These are phyloP conservation scores for Rousettus madagascariensis DNA, from an alignment of 2,797 vertebrate species.

Conservation along the genomic window DNA sequence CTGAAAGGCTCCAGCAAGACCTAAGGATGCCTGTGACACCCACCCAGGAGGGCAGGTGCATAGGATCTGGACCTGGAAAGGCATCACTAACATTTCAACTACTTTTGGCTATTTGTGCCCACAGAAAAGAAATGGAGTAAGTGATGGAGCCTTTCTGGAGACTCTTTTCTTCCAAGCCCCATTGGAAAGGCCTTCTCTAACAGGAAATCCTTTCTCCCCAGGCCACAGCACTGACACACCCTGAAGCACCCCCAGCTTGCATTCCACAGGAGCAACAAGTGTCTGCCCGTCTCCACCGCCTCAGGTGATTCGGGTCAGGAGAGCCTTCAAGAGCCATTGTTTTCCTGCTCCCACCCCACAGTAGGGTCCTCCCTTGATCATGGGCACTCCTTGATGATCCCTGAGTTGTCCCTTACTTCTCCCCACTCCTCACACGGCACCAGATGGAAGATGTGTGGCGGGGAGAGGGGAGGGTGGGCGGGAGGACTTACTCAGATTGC, in stretches of 20 bases:
- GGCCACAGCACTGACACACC: not conserved
- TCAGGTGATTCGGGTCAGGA: not conserved
- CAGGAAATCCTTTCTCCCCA: not conserved
- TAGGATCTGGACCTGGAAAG: not conserved
- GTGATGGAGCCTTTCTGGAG: not conserved
- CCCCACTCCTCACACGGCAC: not conserved
- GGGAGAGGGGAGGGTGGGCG: no score
- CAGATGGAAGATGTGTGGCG: not conserved
- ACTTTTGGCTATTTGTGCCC: not conserved
- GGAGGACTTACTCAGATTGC: not conserved
- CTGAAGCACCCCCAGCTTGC: not conserved
- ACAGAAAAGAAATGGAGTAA: not conserved
- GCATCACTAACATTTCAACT: not conserved
- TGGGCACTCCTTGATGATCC: not conserved
- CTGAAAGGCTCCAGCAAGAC: not conserved
- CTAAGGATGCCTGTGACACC: not conserved
- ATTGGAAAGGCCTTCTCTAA: not conserved
- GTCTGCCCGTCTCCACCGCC: not conserved
- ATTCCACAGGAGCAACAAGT: not conserved
- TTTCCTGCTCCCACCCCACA: not conserved
- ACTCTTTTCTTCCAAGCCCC: not conserved
- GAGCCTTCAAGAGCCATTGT: not conserved
- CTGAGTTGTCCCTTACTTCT: not conserved
- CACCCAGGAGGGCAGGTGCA: not conserved
- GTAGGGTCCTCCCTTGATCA: not conserved